A percentile compares a stretch with the other conserved stretches of the same genome.
phyloP scores from a whole-genome alignment of 2,888 invertebrate genomes.

The Drosophila tanythrix region DNA sequence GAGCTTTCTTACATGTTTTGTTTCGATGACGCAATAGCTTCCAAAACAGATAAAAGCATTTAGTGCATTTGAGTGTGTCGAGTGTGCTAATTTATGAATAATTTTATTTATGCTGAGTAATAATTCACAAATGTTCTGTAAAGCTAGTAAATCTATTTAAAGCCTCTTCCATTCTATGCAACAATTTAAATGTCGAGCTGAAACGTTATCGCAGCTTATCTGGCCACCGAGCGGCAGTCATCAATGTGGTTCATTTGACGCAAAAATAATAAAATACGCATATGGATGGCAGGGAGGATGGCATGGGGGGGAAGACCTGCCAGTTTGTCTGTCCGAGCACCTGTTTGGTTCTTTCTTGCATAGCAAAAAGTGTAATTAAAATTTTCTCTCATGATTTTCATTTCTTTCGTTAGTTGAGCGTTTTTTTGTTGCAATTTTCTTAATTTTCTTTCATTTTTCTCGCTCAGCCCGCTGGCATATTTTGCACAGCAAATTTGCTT shows the following conservation, averaged over 20 bases:
- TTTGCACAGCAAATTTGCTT: conserved; percentile 46
- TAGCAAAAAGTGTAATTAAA: conserved; percentile 66
- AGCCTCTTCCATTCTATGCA: not conserved
- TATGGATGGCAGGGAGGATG: not conserved
- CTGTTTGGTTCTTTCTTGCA: conserved; percentile 48
- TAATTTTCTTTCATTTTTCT: conserved; percentile 20
- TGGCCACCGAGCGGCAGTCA: not conserved
- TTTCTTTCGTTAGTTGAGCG: conserved; percentile 14
- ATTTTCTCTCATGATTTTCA: conserved; percentile 26
- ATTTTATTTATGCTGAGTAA: not conserved
- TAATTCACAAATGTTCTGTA: not conserved
- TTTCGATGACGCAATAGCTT: not conserved
- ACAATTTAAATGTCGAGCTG: not conserved
- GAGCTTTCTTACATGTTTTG: not conserved
- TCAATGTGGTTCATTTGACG: conserved; percentile 20
- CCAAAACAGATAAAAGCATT: not conserved
- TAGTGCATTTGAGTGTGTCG: not conserved
- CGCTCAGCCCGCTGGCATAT: conserved; percentile 29
- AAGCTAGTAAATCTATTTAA: not conserved
- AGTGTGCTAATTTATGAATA: not conserved
- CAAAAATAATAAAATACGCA: conserved; percentile 1
- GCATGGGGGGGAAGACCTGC: not conserved
- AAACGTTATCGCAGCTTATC: not conserved
- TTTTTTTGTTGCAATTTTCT: conserved; percentile 21
- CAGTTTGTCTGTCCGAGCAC: conserved; percentile 46